Evolutionary conservation across 2,797 vertebrate species (phyloP).

Genomic region (Chrosomus eos): DNA sequence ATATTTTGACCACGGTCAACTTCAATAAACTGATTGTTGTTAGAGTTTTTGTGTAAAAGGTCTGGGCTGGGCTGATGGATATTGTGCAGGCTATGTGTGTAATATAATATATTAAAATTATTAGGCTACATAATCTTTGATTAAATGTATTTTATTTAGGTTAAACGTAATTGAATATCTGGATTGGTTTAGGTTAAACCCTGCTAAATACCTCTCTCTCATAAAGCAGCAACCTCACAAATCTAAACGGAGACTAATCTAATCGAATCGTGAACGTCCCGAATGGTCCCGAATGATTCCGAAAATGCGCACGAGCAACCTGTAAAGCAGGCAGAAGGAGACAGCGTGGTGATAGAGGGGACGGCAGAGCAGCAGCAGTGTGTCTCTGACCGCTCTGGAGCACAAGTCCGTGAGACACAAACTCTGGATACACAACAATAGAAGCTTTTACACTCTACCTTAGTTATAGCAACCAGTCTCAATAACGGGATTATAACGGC

Average conservation of each 20-base stretch:
- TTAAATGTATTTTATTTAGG: background rate
- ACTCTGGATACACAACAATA: conserved; percentile 45
- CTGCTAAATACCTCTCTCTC: background rate
- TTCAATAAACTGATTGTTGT: background rate
- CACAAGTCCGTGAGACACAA: conserved; percentile 31
- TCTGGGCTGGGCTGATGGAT: background rate
- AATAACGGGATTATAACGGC: conserved; percentile 57
- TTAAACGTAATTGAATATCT: background rate
- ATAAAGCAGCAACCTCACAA: background rate
- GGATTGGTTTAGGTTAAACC: background rate
- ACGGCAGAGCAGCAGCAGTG: conserved; percentile 50
- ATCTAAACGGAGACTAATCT: conserved; percentile 1
- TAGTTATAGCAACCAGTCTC: conserved; percentile 9
- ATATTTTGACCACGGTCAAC: background rate
- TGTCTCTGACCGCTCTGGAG: conserved; percentile 46
- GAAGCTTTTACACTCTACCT: conserved; percentile 21
- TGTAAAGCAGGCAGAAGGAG: conserved; percentile 64
- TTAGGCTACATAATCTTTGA: background rate
- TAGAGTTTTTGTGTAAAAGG: background rate
- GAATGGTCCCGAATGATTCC: conserved; percentile 67
- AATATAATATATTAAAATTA: background rate
- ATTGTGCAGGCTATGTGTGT: background rate
- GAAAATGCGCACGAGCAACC: conserved; percentile 72
- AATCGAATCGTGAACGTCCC: conserved; percentile 39
- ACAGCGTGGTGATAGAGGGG: conserved; percentile 71